These are phyloP conservation scores for Natator depressus DNA, from an alignment of 2,113 vertebrate species.

Conservation along the genomic window DNA sequence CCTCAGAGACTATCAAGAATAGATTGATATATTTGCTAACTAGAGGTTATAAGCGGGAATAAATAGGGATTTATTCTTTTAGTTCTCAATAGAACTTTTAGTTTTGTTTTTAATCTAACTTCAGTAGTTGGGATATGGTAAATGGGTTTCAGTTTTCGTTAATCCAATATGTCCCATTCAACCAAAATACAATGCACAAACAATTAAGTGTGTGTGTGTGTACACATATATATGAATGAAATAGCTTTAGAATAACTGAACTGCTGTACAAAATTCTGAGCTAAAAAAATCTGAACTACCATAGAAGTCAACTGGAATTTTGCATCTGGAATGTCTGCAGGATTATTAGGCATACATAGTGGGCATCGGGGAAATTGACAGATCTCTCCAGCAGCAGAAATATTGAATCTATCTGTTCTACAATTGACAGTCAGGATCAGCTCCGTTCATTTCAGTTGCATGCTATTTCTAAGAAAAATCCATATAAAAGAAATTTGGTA, in stretches of 20 bases:
- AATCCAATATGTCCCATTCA: not conserved
- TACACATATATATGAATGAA: too few relatives aligned
- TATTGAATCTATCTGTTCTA: not conserved
- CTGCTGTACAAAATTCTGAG: not conserved
- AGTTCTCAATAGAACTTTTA: not conserved
- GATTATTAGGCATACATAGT: not conserved
- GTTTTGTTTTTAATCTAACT: constrained; percentile 36
- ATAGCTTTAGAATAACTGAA: not conserved
- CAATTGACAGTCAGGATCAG: not conserved
- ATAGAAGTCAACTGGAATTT: not conserved
- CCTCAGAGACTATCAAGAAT: not conserved
- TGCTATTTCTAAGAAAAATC: constrained; percentile 34
- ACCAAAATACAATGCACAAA: not conserved
- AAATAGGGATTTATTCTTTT: not conserved
- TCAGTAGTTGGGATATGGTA: not conserved
- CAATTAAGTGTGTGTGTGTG: not conserved
- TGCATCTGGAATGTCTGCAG: not conserved
- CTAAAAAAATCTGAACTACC: not conserved
- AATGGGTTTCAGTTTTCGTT: not conserved
- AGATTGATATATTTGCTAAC: not conserved
- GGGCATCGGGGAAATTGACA: not conserved
- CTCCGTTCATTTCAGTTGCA: not conserved
- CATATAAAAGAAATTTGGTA: constrained; percentile 21
- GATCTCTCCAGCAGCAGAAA: not conserved
- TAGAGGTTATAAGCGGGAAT: not conserved